These are phyloP conservation scores for Lepus timidus DNA, from an alignment of 2,113 vertebrate genomes.

Conservation along the genomic window DNA sequence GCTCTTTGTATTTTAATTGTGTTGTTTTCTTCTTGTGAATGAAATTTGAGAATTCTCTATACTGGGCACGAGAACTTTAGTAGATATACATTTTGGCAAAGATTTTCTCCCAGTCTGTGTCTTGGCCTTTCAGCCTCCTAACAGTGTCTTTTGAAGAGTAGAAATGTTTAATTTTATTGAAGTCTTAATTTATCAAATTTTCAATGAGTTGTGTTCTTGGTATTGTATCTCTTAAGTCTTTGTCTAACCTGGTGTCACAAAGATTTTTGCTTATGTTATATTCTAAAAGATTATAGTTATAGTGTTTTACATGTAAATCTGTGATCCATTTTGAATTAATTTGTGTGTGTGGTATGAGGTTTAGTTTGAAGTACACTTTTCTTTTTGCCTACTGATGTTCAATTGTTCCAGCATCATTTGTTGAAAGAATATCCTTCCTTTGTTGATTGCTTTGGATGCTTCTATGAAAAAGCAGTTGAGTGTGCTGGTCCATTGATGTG, in stretches of 20 bases:
- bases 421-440: slow-evolving; percentile 1
- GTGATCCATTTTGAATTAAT: slow-evolving; percentile 1
- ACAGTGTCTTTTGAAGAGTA: slow-evolving; percentile 11
- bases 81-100: not conserved
- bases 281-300: slow-evolving; percentile 1
- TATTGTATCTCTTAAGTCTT: not conserved
- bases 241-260: slow-evolving; percentile 4
- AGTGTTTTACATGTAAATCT: slow-evolving; percentile 43
- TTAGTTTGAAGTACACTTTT: slow-evolving; percentile 28
- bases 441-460: slow-evolving; percentile 9
- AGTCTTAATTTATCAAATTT: not conserved
- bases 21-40: not conserved
- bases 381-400: not conserved
- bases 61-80: not conserved
- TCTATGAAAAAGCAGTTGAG: slow-evolving; percentile 34
- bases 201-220: not conserved
- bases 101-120: not conserved
- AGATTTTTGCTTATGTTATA: not conserved
- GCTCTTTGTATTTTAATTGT: slow-evolving; percentile 31
- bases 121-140: slow-evolving; percentile 7
- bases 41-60: slow-evolving; percentile 32
- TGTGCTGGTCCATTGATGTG: not conserved
- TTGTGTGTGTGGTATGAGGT: not conserved
- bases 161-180: slow-evolving; percentile 31
- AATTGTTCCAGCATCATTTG: not conserved